A percentile compares a stretch with the other conserved stretches of the same genome.
phyloP scores from a whole-genome alignment of 2,888 invertebrate genomes.

The Apodemia hepburni region DNA sequence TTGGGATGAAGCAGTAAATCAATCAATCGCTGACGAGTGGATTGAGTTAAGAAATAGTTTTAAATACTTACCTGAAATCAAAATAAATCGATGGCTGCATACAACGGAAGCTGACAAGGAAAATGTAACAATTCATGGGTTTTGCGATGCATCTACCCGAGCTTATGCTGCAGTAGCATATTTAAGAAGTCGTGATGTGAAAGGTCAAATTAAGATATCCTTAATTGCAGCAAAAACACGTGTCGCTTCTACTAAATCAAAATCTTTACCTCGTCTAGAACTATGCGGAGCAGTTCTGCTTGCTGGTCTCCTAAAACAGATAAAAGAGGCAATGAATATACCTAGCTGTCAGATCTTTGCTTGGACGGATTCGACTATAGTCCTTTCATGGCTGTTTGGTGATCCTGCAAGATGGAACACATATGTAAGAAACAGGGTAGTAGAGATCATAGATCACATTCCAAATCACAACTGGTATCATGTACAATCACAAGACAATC shows the following conservation, averaged over 20 bases:
- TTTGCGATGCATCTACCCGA: slow-evolving; percentile 22
- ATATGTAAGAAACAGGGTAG: slow-evolving; percentile 31
- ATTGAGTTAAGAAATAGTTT: background rate
- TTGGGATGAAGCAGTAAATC: slow-evolving; percentile 32
- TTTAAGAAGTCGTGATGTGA: background rate
- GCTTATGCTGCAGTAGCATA: slow-evolving; percentile 22
- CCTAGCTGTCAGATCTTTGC: slow-evolving; percentile 23
- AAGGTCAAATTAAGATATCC: background rate
- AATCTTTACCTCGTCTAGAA: slow-evolving; percentile 28
- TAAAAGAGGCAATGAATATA: slow-evolving; percentile 26
- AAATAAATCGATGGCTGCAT: background rate
- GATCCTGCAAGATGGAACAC: slow-evolving; percentile 33
- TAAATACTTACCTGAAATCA: background rate
- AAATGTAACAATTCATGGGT: slow-evolving; percentile 20
- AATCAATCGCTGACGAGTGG: background rate
- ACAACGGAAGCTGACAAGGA: slow-evolving; percentile 14
- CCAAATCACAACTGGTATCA: slow-evolving; percentile 28
- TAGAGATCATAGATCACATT: slow-evolving; percentile 28
- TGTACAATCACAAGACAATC: slow-evolving; percentile 30
- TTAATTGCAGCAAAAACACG: slow-evolving; percentile 27
- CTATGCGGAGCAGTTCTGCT: slow-evolving; percentile 30
- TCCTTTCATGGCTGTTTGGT: slow-evolving; percentile 28
- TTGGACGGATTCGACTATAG: slow-evolving; percentile 24
- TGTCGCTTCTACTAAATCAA: slow-evolving; percentile 26
- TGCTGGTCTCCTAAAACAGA: slow-evolving; percentile 28